phyloP scores from a whole-genome alignment of 2,113 vertebrate species.

The Corythornis cristatus region DNA sequence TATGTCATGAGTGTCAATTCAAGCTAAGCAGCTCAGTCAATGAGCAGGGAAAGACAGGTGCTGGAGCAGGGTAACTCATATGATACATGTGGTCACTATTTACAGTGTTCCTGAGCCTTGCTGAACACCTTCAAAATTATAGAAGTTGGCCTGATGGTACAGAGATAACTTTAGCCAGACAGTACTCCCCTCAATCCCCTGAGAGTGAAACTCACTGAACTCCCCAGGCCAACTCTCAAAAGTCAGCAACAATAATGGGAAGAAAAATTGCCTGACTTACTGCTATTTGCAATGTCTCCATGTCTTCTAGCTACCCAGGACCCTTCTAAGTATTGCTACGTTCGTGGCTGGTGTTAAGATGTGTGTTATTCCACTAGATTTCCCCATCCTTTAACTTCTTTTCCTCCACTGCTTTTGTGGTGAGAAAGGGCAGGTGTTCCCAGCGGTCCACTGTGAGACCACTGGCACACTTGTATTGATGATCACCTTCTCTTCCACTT shows the following conservation, averaged over 20 bases:
- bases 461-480: rapidly evolving
- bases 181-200: rapidly evolving
- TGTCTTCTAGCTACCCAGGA: conserved; percentile 1
- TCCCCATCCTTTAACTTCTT: background rate
- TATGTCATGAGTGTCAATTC: background rate
- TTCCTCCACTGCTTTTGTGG: background rate
- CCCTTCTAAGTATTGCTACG: background rate
- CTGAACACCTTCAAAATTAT: background rate
- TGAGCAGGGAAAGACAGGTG: background rate
- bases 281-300: background rate
- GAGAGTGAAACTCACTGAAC: background rate
- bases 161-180: background rate
- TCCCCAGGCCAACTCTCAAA: background rate
- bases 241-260: conserved; percentile 6
- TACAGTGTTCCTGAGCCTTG: background rate
- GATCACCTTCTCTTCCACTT: background rate
- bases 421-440: background rate
- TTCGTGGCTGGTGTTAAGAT: background rate
- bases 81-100: background rate
- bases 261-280: conserved; percentile 40
- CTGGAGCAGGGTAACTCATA: background rate
- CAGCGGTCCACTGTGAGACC: background rate
- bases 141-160: background rate
- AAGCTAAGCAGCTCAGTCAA: background rate
- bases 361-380: conserved; percentile 21